These are phyloP conservation scores for Anorthoa munda DNA, from an alignment of 2,888 invertebrate genomes.

Conservation along the genomic window DNA sequence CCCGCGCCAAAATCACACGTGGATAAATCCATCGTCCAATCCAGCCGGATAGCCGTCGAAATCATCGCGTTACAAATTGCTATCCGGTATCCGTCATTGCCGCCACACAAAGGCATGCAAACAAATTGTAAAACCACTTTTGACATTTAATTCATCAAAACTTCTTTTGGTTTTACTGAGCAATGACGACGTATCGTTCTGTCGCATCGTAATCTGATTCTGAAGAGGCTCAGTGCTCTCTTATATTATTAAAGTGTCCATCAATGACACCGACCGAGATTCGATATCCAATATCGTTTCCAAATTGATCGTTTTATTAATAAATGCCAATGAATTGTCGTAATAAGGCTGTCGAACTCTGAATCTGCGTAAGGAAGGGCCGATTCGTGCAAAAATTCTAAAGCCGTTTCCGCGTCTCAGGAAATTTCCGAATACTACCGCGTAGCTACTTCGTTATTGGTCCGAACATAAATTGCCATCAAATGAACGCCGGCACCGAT, in stretches of 20 bases:
- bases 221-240: conserved; percentile 35
- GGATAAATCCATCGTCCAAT: conserved; percentile 48
- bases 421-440: conserved; percentile 58
- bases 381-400: conserved; percentile 48
- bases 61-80: conserved; percentile 66
- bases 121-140: conserved; percentile 65
- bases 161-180: conserved; percentile 56
- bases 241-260: conserved; percentile 53
- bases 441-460: conserved; percentile 64
- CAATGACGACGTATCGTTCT: conserved; percentile 52
- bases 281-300: conserved; percentile 42
- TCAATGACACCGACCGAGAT: conserved; percentile 41
- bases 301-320: conserved; percentile 55
- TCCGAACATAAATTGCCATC: conserved; percentile 69
- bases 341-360: conserved; percentile 69
- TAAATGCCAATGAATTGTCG: conserved; percentile 61
- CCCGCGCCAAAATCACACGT: conserved; percentile 44
- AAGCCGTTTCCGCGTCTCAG: conserved; percentile 62
- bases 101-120: conserved; percentile 59
- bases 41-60: conserved; percentile 34
- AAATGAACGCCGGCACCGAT: conserved; percentile 67
- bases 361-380: conserved; percentile 37
- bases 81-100: conserved; percentile 64
- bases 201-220: conserved; percentile 48
- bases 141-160: conserved; percentile 76